Percentiles rank a stretch among this genome's conserved stretches.
These are phyloP conservation scores for Vanacampus margaritifer DNA, from an alignment of 2,113 vertebrate species.

Conservation along the genomic window DNA sequence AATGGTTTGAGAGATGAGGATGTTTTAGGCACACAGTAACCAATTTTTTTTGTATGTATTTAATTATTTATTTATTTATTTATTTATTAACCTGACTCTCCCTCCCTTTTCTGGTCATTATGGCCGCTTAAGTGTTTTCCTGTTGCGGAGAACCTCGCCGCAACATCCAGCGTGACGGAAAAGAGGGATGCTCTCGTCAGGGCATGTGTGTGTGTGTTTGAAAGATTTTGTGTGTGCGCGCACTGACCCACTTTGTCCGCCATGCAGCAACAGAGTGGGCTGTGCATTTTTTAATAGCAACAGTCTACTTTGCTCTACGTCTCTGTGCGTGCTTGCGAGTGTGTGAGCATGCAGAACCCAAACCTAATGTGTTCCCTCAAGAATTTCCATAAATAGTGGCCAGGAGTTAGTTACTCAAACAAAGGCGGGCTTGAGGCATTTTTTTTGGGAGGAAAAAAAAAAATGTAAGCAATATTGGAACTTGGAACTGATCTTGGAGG, in stretches of 20 bases:
- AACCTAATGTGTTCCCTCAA: background rate
- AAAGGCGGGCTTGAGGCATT: background rate
- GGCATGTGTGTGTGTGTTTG: conserved; percentile 10
- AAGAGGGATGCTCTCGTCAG: background rate
- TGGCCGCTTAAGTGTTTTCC: background rate
- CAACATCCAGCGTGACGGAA: background rate
- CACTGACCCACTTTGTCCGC: conserved; percentile 64
- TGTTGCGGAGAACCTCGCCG: too few species aligned
- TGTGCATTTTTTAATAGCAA: conserved; percentile 66
- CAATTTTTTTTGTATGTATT: too few species aligned
- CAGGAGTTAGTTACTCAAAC: too few species aligned
- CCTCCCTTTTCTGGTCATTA: background rate
- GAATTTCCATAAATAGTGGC: background rate
- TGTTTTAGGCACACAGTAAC: too few species aligned
- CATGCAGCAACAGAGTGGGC: conserved; percentile 64
- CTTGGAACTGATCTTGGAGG: too few species aligned
- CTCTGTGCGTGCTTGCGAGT: background rate
- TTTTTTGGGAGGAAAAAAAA: too few species aligned
- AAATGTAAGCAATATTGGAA: too few species aligned
- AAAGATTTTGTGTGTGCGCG: conserved; percentile 1
- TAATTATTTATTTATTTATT: background rate
- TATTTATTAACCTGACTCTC: background rate
- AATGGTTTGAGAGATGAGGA: too few species aligned
- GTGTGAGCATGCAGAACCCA: conserved; percentile 4
- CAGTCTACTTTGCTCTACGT: conserved; percentile 49